Evolutionary conservation across 2,113 vertebrate genomes (phyloP).

Genomic region (Stomatorhinus ivindoensis): DNA sequence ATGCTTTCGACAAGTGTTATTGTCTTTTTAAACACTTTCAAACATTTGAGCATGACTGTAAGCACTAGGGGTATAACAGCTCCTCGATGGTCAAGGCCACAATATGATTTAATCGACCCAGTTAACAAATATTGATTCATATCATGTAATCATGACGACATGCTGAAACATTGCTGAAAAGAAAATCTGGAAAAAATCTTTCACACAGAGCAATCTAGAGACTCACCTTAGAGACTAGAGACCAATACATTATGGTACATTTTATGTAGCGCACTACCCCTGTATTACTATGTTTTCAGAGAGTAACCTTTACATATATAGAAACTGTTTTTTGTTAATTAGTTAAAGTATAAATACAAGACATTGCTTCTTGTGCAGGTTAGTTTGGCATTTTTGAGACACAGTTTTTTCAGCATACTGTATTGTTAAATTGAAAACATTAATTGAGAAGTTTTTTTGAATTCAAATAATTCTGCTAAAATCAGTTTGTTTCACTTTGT

Average conservation of each 20-base stretch:
- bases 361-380: not conserved
- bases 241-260: not conserved
- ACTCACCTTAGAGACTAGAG: not conserved
- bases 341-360: not conserved
- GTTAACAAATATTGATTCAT: not conserved
- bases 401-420: not conserved
- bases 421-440: not conserved
- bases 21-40: not conserved
- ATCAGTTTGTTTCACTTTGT: not conserved
- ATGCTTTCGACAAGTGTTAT: not conserved
- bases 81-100: not conserved
- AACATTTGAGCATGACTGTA: not conserved
- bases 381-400: not conserved
- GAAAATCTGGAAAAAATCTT: not conserved
- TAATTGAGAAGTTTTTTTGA: not conserved
- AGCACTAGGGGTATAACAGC: not conserved
- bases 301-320: not conserved
- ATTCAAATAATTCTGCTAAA: not conserved
- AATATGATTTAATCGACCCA: not conserved
- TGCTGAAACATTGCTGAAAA: not conserved
- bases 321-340: not conserved
- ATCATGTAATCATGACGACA: not conserved
- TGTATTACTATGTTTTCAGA: not conserved
- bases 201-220: not conserved
- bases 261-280: not conserved